A percentile compares a stretch with the other conserved stretches of the same genome.
Conservation (phyloP, 92 coral and sea anemone genomes). For the Parazoanthus atlanticus region DNA sequence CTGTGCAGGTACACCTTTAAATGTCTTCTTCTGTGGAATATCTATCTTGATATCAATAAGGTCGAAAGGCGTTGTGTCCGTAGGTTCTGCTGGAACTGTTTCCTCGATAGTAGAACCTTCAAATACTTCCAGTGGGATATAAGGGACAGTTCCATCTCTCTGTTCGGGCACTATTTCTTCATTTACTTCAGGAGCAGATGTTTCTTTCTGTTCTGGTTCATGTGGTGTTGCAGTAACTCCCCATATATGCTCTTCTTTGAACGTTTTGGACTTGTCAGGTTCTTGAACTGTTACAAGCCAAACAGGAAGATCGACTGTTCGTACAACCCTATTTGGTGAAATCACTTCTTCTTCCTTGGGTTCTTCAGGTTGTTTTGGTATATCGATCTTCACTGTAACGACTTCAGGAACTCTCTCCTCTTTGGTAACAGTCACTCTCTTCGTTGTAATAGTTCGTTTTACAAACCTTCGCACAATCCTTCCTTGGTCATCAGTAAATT, state of each 20-base stretch:
- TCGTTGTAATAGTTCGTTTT: slow-evolving; percentile 53
- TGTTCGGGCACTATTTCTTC: slow-evolving; percentile 32
- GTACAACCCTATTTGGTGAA: slow-evolving; percentile 1
- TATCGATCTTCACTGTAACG: background rate
- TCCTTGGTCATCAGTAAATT: slow-evolving; percentile 43
- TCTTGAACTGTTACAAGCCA: slow-evolving; percentile 47
- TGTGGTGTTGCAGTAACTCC: background rate
- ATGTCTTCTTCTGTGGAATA: background rate
- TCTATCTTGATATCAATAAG: background rate
- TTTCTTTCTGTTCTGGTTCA: slow-evolving; percentile 11
- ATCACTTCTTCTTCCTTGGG: slow-evolving; percentile 23
- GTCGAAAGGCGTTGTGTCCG: slow-evolving; percentile 18
- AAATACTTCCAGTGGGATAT: slow-evolving; percentile 34
- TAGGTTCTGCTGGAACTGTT: slow-evolving; percentile 25
- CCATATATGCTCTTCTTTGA: slow-evolving; percentile 38
- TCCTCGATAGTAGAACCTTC: slow-evolving; percentile 30
- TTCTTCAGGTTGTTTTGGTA: slow-evolving; percentile 5
- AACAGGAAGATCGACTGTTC: slow-evolving; percentile 40
- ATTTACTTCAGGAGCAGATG: slow-evolving; percentile 5
- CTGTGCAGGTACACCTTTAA: slow-evolving; percentile 23
- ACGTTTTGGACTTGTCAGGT: slow-evolving; percentile 23
- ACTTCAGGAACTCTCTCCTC: slow-evolving; percentile 39
- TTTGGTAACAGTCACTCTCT: slow-evolving; percentile 40
- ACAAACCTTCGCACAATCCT: slow-evolving; percentile 41
- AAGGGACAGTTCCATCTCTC: slow-evolving; percentile 21